phyloP scores from a whole-genome alignment of 2,888 invertebrate species.

The Adelphocoris suturalis region DNA sequence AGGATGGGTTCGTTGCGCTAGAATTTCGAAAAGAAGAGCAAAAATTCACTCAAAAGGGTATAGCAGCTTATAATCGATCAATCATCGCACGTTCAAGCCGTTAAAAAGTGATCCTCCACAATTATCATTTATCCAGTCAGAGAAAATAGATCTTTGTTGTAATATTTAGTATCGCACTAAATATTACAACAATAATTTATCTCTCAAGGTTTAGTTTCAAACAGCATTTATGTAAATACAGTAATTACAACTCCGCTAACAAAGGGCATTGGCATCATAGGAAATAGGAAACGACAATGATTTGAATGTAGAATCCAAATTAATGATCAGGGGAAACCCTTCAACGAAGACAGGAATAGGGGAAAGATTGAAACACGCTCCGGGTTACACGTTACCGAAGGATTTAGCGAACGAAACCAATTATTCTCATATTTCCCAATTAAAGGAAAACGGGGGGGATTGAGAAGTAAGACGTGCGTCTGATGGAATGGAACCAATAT shows the following conservation, averaged over 20 bases:
- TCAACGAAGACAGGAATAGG: not conserved
- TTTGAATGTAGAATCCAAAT: conserved; percentile 4
- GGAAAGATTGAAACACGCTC: not conserved
- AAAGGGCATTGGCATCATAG: not conserved
- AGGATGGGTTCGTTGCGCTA: no score
- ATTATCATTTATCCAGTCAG: no score
- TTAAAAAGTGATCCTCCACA: no score
- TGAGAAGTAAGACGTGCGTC: conserved; percentile 39
- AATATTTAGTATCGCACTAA: no score
- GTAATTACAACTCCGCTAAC: not conserved
- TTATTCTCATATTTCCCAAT: conserved; percentile 54
- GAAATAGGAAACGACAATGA: not conserved
- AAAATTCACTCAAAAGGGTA: no score
- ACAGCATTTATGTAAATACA: no score
- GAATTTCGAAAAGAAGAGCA: no score
- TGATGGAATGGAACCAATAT: conserved; percentile 50
- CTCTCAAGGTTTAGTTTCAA: no score
- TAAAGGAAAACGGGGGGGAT: conserved; percentile 27
- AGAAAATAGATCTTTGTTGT: no score
- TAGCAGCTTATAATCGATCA: no score
- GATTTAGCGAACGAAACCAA: conserved; percentile 40
- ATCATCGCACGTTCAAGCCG: no score
- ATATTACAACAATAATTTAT: no score
- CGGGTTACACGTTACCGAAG: conserved; percentile 22
- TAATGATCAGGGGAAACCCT: conserved; percentile 6